These are phyloP conservation scores for Anas platyrhynchos DNA, from an alignment of 2,113 vertebrate species.

Conservation along the genomic window DNA sequence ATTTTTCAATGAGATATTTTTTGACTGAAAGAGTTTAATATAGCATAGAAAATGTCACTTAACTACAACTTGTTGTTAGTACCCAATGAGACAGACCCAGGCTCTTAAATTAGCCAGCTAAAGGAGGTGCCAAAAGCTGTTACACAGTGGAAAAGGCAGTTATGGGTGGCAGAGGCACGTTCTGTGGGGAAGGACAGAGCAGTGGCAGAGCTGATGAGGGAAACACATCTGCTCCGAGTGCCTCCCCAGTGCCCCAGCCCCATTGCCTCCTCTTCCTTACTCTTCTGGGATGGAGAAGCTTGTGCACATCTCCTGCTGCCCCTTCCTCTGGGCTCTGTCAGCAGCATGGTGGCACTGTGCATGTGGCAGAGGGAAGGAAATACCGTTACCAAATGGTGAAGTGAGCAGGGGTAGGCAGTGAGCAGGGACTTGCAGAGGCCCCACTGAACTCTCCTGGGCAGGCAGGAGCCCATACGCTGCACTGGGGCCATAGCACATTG, in stretches of 20 bases:
- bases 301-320: neutral
- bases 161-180: neutral
- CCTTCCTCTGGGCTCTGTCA: neutral
- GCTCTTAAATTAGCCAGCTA: conserved; percentile 44
- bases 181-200: neutral
- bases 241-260: neutral
- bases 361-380: neutral
- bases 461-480: neutral
- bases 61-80: conserved; percentile 39
- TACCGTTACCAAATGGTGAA: fast-evolving
- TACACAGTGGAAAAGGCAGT: neutral
- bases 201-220: neutral
- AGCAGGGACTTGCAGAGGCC: neutral
- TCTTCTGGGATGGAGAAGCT: neutral
- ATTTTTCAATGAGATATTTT: conserved; percentile 58
- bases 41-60: conserved; percentile 45
- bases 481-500: neutral
- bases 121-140: neutral
- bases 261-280: neutral
- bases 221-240: neutral
- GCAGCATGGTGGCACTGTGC: fast-evolving
- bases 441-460: neutral
- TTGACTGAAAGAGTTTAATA: conserved; percentile 62
- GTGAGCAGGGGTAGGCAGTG: neutral
- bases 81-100: neutral